These are phyloP conservation scores for Rousettus madagascariensis DNA, from an alignment of 2,797 vertebrate genomes.

Conservation along the genomic window DNA sequence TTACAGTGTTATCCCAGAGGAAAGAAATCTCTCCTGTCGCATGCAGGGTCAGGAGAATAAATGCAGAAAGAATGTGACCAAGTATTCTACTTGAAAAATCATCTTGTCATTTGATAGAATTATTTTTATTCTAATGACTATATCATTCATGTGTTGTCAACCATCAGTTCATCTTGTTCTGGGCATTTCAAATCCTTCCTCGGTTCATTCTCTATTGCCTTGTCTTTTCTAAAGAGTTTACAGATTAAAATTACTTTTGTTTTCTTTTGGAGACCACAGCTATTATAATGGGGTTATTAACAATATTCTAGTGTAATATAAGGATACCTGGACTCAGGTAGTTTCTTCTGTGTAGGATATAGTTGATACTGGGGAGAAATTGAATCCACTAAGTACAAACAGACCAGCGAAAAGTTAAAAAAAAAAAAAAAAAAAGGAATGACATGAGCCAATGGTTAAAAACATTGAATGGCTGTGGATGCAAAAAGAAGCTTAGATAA, in stretches of 20 bases:
- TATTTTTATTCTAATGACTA: background rate
- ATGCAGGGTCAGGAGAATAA: background rate
- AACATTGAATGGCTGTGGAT: background rate
- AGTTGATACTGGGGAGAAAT: background rate
- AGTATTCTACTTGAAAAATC: background rate
- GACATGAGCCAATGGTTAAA: background rate
- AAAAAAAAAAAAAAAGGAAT: background rate
- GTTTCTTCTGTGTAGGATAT: background rate
- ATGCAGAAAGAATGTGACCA: background rate
- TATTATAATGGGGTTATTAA: background rate
- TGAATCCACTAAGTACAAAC: background rate
- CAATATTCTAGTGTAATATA: background rate
- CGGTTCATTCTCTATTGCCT: background rate
- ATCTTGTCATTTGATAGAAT: background rate
- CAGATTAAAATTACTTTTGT: background rate
- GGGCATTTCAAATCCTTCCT: background rate
- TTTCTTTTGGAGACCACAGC: too few relatives aligned
- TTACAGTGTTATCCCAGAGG: background rate
- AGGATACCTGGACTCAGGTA: background rate
- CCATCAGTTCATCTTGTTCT: background rate
- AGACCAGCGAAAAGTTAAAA: background rate
- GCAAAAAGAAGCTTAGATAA: background rate
- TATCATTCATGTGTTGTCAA: background rate
- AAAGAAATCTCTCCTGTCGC: background rate
- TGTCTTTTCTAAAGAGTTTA: background rate